Evolutionary conservation across 2,888 invertebrate genomes (phyloP).

Genomic region (Rotaria macrura): DNA sequence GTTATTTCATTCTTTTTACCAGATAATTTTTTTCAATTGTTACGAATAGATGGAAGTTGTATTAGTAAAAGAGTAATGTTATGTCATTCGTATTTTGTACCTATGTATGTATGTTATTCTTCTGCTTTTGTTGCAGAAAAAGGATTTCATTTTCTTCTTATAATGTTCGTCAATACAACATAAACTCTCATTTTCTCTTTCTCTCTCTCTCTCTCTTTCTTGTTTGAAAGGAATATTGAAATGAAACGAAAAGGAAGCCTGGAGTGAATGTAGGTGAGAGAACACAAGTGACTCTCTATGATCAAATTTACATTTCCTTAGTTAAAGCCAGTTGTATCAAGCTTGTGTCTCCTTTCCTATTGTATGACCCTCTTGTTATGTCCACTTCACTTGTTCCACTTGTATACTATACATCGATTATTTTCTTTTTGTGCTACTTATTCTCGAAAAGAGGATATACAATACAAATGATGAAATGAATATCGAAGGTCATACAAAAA

Average conservation of each 20-base stretch:
- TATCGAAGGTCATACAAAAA: not conserved
- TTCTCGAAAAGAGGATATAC: not conserved
- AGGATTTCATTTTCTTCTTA: not conserved
- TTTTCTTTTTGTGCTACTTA: not conserved
- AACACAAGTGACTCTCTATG: not conserved
- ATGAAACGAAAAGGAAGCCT: not conserved
- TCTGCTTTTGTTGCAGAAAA: not conserved
- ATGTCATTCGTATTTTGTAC: not conserved
- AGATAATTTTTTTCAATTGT: not conserved
- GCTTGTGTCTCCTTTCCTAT: not conserved
- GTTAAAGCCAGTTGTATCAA: not conserved
- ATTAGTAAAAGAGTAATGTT: not conserved
- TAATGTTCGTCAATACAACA: not conserved
- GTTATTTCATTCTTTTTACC: not conserved
- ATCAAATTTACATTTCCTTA: slow-evolving; percentile 8
- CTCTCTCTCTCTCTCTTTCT: not conserved
- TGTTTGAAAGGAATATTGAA: not conserved
- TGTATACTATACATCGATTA: not conserved
- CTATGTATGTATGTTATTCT: not conserved
- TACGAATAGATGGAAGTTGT: not conserved
- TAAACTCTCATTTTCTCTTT: not conserved
- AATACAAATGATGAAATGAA: not conserved
- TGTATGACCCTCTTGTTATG: not conserved
- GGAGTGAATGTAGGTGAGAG: not conserved
- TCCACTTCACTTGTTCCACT: not conserved